Evolutionary conservation across 2,113 vertebrate species (phyloP).

Genomic region (Loxodonta africana): DNA sequence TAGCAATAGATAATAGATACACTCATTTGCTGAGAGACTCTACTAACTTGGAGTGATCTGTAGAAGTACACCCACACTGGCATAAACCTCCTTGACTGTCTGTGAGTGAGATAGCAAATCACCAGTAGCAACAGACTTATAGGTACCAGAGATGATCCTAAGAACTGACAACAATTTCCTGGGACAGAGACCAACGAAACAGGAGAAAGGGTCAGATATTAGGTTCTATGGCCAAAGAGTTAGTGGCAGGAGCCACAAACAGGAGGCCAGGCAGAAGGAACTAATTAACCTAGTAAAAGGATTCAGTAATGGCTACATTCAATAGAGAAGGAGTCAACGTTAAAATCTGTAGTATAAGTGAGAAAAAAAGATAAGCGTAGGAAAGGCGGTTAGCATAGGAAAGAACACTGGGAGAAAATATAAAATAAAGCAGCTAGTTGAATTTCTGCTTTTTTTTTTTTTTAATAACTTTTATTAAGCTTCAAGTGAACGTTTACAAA

Average conservation of each 20-base stretch:
- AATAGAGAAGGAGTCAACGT: not conserved
- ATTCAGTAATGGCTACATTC: not conserved
- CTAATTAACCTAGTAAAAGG: not conserved
- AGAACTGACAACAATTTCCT: not conserved
- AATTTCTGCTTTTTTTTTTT: not conserved
- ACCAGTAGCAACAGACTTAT: not conserved
- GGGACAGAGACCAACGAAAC: not conserved
- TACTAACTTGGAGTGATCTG: not conserved
- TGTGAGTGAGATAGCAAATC: not conserved
- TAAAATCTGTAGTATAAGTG: not conserved
- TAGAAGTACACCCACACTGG: not conserved
- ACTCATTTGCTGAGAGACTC: not conserved
- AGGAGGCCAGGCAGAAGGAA: slow-evolving; percentile 9
- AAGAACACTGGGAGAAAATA: not conserved
- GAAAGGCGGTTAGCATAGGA: not conserved
- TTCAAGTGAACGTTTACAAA: no score
- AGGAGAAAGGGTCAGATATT: not conserved
- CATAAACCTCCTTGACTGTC: not conserved
- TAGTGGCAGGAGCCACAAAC: not conserved
- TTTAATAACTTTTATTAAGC: no score
- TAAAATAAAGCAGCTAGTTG: not conserved
- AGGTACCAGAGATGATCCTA: not conserved
- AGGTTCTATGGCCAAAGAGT: not conserved
- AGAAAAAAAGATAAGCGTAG: not conserved
- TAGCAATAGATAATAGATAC: not conserved